Percentiles rank a stretch among this genome's conserved stretches.
Conservation (phyloP, 2,113 vertebrate genomes). For the Ellobius talpinus region DNA sequence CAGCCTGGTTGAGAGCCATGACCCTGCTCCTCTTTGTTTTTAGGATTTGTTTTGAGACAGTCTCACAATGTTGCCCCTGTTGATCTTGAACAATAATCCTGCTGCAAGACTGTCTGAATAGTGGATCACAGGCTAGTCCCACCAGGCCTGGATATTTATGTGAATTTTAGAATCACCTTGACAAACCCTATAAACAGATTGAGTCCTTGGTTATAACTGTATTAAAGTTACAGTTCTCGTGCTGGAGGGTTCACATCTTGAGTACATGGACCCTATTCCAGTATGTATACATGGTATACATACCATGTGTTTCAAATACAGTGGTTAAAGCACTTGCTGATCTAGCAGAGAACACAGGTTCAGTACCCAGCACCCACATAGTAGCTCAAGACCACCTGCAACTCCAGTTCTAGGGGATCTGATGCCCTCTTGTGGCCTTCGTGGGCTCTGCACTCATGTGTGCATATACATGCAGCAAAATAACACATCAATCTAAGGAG, state of each 20-base stretch:
- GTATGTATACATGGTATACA: too few relatives aligned
- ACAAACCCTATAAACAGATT: neutral
- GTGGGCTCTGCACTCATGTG: neutral
- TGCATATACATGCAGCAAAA: neutral
- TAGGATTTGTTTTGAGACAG: neutral
- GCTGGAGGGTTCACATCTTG: neutral
- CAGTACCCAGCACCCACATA: neutral
- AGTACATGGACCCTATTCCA: neutral
- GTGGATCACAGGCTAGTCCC: too few relatives aligned
- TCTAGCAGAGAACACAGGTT: neutral
- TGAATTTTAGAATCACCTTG: conserved; percentile 14
- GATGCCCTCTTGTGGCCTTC: neutral
- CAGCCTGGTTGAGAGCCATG: neutral
- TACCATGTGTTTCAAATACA: neutral
- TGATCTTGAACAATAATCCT: neutral
- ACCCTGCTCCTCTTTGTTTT: neutral
- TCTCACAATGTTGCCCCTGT: neutral
- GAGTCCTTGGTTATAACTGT: neutral
- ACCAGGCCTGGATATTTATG: neutral
- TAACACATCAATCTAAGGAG: neutral
- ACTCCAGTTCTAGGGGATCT: neutral
- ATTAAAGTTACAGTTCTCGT: neutral
- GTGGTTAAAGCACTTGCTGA: neutral
- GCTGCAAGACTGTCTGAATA: neutral
- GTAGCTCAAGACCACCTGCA: neutral